Evolutionary conservation across 2,113 vertebrate genomes (phyloP), one percentile per base, ranked within the genome.

Genomic region (Plecotus auritus): DNA sequence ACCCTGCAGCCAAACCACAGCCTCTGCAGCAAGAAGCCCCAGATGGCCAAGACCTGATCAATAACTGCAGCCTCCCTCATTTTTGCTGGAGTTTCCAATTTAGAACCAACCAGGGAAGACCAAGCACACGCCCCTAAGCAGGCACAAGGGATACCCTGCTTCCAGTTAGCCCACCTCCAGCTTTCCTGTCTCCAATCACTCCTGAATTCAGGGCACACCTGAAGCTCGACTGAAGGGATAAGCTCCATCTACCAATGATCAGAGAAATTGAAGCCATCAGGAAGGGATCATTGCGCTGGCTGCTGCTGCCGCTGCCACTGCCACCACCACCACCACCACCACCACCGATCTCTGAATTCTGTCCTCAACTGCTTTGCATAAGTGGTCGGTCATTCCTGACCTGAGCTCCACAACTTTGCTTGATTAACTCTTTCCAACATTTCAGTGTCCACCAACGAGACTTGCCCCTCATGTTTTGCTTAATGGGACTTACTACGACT

Each of bases 121-220:
- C 20, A 61, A 4, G 20, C 28, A 4, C 11, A 1, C 47, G 61
- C 32, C 40, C 32, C 7, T 40, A 17, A 22, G 7, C 20, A 61
- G 22, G 22, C 20, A 13, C 22, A 7, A 2, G 40, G 35, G 37
- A 13, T 1, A 1, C 4, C 8, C 28, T 2, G 13, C n/a, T n/a
- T 35, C 42, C 35, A 40, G 22, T 13, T 11, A 4, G 1, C 23
- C 9, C 22, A 6, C 3, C 5, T 9, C 12, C 84, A 76, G n/a
- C 26, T 3, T 37, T 67, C 64, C 32, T 23, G 3, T 8, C 73
- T 56, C 37, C 8, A 5, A 30, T 26, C 16, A 23, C 49, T 17
- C 51, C 77, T 28, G 77, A 56, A 16, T 26, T 81, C 51, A 37
- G 37, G 59, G 26, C 16, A 10, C 23, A 5, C 3, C 4, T 42